Evolutionary conservation across 2,113 vertebrate species (phyloP), one percentile per base, ranked within the genome.

Genomic region (Pangasianodon hypophthalmus): DNA sequence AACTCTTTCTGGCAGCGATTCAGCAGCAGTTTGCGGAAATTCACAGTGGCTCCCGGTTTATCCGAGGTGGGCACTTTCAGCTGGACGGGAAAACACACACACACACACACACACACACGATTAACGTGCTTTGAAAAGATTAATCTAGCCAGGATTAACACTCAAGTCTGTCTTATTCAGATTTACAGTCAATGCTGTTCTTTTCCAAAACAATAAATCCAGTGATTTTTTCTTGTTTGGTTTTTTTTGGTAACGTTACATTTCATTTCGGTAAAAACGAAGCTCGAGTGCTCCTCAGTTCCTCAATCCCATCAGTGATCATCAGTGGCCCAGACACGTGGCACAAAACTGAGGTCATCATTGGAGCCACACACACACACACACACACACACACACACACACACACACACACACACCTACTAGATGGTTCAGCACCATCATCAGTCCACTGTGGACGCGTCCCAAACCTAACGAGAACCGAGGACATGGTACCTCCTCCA

Each of bases 1-100:
- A 99, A 99, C 85, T 99, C 98, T 89, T 99, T 99, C 96, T 99
- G 98, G 94, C 98, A 99, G 67, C 98, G 98, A 92, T 99, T 99
- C 90, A 99, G 95, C 60, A 99, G 96, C 92, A 99, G 90, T 94
- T 99, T 99, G 88, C 98, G 98, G 95, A 99, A 99, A 94, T 99
- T 99, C 52, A 99, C 98, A 4, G 95, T 97, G 94, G 94, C 94
- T 85, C 96, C 97, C 48, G 98, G 98, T 91, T 99, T 99, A 93
- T 99, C 98, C 29, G 97, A 93, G 95, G 97, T 97, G 89, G 97
- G 97, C 67, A 99, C 98, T 92, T 98, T 99, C 88, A 99, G 94
- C 98, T 99, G 94, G 88, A 0, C 0, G 16, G 94, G 13, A 92
- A 79, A 92, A 0, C 37, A 18, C 6, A 75, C 7, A 54, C 24